phyloP scores from a whole-genome alignment of 2,113 vertebrate species.

The Motacilla tschutschensis region DNA sequence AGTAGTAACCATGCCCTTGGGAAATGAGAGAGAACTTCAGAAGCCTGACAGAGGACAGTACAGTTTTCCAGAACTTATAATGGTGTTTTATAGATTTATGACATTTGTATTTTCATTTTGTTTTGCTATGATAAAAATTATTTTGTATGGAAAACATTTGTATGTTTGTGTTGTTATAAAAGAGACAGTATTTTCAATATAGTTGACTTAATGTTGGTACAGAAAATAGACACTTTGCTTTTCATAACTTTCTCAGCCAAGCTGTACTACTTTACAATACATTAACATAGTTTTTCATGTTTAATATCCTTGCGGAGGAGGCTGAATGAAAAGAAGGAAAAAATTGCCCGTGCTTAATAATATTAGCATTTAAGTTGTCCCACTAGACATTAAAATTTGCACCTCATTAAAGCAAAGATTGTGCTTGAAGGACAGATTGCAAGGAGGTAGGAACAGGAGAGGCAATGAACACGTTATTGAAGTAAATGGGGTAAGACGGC shows the following conservation, averaged over 20 bases:
- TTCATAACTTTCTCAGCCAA: conserved; percentile 1
- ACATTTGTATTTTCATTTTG: not conserved
- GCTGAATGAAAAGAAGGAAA: conserved; percentile 47
- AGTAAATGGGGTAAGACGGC: not conserved
- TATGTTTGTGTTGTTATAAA: conserved; percentile 6
- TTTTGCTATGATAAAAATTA: not conserved
- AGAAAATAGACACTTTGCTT: conserved; percentile 7
- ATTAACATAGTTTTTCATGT: conserved; percentile 47
- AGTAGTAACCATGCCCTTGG: not conserved
- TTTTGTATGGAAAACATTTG: not conserved
- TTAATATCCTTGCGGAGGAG: conserved; percentile 38
- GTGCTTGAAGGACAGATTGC: conserved; percentile 22
- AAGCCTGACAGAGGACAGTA: not conserved
- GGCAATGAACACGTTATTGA: not conserved
- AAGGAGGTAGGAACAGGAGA: not conserved
- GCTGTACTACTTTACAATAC: conserved; percentile 9
- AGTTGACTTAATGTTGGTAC: conserved; percentile 1
- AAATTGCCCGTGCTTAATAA: conserved; percentile 33
- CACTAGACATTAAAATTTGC: conserved; percentile 42
- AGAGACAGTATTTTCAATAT: not conserved
- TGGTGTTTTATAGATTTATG: not conserved
- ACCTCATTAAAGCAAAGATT: conserved; percentile 25
- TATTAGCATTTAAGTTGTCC: conserved; percentile 44
- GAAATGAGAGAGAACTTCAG: not conserved
- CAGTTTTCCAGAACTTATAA: not conserved